Evolutionary conservation across 2,797 vertebrate genomes (phyloP).

Genomic region (Hemitrygon akajei): DNA sequence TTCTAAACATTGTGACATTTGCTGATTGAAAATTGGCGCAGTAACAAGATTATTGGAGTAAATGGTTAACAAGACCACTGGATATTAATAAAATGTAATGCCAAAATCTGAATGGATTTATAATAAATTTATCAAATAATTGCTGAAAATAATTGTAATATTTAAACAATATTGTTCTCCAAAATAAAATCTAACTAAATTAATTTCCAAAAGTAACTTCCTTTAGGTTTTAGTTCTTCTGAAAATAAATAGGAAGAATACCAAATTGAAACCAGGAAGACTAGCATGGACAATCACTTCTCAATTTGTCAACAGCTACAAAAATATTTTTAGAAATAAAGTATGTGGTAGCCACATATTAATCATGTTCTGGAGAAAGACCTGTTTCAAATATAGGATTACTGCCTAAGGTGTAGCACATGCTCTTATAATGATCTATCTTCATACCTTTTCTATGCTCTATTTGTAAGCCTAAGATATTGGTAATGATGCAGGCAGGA

Average conservation of each 20-base stretch:
- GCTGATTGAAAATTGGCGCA: not conserved
- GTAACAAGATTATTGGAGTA: not conserved
- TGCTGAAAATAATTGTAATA: not conserved
- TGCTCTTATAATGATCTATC: not conserved
- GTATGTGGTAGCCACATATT: not conserved
- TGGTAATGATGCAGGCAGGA: too few species aligned
- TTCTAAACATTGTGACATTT: not conserved
- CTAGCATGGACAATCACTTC: not conserved
- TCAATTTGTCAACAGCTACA: not conserved
- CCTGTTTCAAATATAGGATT: not conserved
- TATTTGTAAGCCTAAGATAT: not conserved
- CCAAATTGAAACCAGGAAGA: not conserved
- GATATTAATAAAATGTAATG: not conserved
- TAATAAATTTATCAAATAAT: not conserved
- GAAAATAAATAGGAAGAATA: not conserved
- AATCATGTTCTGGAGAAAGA: not conserved
- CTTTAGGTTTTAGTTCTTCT: not conserved
- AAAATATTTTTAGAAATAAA: not conserved
- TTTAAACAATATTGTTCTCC: not conserved
- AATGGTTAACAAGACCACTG: not conserved
- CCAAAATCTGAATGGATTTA: not conserved
- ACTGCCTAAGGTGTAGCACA: not conserved
- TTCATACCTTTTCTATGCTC: not conserved
- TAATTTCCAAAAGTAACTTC: not conserved
- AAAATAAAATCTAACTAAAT: not conserved